Conservation (phyloP, 2,888 invertebrate species). For the Aelia acuminata region DNA sequence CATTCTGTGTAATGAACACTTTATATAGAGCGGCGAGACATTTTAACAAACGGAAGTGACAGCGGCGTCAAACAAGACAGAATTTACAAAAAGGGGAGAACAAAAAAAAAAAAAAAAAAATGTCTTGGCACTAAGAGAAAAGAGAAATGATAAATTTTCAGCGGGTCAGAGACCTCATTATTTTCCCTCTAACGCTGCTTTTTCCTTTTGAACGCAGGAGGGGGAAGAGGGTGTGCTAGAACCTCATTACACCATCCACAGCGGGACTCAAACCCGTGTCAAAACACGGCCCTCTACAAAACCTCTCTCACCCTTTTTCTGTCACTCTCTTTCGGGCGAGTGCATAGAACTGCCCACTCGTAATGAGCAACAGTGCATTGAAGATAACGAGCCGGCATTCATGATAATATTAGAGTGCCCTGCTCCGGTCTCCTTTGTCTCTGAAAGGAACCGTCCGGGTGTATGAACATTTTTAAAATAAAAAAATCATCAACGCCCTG, state of each 20-base stretch:
- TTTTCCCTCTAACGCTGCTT: conserved; percentile 17
- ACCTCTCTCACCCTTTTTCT: not conserved
- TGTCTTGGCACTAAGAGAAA: not conserved
- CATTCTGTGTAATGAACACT: not conserved
- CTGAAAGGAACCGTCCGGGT: not conserved
- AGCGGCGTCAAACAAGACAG: conserved; percentile 2
- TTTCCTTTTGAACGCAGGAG: conserved; percentile 22
- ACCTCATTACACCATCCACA: not conserved
- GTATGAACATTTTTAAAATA: not conserved
- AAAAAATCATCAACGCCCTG: not conserved
- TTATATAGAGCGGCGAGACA: not conserved
- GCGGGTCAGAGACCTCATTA: conserved; percentile 31
- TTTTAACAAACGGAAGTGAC: conserved; percentile 3
- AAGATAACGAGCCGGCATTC: not conserved
- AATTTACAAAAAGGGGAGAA: not conserved
- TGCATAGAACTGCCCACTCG: conserved; percentile 10
- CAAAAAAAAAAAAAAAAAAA: not conserved
- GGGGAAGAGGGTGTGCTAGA: not conserved
- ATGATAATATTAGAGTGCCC: not conserved
- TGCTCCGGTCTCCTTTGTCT: not conserved
- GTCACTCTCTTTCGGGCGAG: no score
- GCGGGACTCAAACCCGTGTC: not conserved
- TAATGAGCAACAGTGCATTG: not conserved
- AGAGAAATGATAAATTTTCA: conserved; percentile 29
- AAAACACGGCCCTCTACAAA: not conserved